These are phyloP conservation scores for Dascyllus trimaculatus DNA, from an alignment of 2,113 vertebrate species.

Conservation along the genomic window DNA sequence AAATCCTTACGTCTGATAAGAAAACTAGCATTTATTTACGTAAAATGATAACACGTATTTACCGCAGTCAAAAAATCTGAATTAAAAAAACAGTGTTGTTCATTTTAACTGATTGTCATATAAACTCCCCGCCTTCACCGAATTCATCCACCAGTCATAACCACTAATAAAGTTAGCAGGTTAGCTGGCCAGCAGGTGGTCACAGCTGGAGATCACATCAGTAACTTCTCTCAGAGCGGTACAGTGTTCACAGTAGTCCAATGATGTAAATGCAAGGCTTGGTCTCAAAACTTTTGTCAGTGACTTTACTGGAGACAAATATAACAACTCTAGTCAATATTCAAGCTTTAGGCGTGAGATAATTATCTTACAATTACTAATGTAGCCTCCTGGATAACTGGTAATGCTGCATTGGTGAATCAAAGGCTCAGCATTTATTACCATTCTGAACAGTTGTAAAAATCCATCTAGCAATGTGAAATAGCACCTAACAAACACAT, in stretches of 20 bases:
- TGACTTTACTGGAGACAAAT: constrained; percentile 37
- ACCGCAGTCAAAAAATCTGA: not conserved
- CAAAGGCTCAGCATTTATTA: constrained; percentile 45
- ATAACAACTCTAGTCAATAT: constrained; percentile 39
- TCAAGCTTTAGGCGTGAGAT: constrained; percentile 49
- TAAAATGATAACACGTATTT: too few relatives aligned
- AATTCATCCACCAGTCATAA: constrained; percentile 3
- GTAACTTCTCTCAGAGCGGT: not conserved
- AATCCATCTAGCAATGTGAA: not conserved
- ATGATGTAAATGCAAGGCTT: constrained; percentile 34
- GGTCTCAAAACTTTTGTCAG: constrained; percentile 41
- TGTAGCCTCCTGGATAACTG: constrained; percentile 42
- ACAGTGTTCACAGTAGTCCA: not conserved
- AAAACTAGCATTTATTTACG: too few relatives aligned
- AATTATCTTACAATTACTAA: constrained; percentile 44
- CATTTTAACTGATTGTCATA: not conserved
- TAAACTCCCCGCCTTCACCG: not conserved
- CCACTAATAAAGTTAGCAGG: not conserved
- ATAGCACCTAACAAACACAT: not conserved
- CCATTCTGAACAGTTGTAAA: constrained; percentile 11
- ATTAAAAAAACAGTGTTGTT: not conserved
- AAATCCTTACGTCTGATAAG: too few relatives aligned
- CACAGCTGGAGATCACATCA: not conserved
- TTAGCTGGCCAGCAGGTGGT: not conserved
- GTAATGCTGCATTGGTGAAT: constrained; percentile 36